Percentiles rank a stretch among this genome's conserved stretches.
Conservation (phyloP, 2,888 invertebrate genomes). For the Phania funesta region DNA sequence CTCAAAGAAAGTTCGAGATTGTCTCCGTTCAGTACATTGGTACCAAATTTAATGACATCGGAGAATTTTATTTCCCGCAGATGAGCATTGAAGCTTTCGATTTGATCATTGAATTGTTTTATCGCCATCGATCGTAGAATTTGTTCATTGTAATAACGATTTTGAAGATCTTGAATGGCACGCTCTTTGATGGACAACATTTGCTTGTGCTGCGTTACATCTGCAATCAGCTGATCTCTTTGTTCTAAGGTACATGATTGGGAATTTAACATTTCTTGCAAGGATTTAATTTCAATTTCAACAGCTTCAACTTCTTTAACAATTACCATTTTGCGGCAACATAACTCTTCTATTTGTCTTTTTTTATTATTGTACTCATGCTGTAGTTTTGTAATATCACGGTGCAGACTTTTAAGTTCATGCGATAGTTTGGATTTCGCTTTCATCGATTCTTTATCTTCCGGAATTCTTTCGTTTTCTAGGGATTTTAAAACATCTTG, state of each 20-base stretch:
- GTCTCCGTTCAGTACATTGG: slow-evolving; percentile 54
- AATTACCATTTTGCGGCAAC: slow-evolving; percentile 10
- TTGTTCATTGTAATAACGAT: slow-evolving; percentile 73
- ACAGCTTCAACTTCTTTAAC: slow-evolving; percentile 57
- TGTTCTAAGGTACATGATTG: slow-evolving; percentile 70
- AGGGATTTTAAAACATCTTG: slow-evolving; percentile 64
- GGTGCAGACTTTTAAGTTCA: slow-evolving; percentile 63
- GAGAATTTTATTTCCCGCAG: slow-evolving; percentile 71
- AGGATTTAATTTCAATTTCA: slow-evolving; percentile 60
- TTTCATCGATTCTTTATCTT: slow-evolving; percentile 68
- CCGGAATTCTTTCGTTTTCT: slow-evolving; percentile 66
- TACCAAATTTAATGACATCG: slow-evolving; percentile 48
- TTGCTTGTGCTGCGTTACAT: slow-evolving; percentile 70
- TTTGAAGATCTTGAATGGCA: slow-evolving; percentile 70
- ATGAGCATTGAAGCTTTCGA: slow-evolving; percentile 71
- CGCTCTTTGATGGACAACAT: slow-evolving; percentile 71
- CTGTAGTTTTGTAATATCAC: slow-evolving; percentile 25
- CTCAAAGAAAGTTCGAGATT: slow-evolving; percentile 70
- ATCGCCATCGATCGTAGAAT: slow-evolving; percentile 72
- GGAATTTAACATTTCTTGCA: slow-evolving; percentile 66
- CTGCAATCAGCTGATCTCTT: slow-evolving; percentile 71
- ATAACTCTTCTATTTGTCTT: slow-evolving; percentile 34
- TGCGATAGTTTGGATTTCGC: slow-evolving; percentile 65
- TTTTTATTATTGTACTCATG: slow-evolving; percentile 37
- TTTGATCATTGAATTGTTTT: slow-evolving; percentile 72